Base-by-base conservation (phyloP, 2,888 invertebrate species). In the Marasmarcha lunaedactyla region DNA sequence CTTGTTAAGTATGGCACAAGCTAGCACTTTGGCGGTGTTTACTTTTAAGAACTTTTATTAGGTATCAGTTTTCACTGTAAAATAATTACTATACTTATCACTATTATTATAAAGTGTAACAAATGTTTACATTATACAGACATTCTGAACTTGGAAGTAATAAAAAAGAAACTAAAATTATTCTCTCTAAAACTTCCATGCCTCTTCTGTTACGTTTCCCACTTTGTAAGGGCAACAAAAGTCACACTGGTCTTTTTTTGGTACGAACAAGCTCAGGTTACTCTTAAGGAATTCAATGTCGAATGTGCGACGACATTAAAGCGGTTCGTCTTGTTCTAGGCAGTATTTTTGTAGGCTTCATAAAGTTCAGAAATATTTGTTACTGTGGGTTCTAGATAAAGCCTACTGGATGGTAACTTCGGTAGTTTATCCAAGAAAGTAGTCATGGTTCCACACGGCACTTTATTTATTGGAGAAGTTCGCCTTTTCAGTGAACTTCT, bases 391-490 rank as follows among this genome's bases (percentile, higher is more conserved):
- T 36, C 36, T 27, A 37, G 27, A 14, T 37, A 37, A 37, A 37
- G 37, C 14, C 37, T 11, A 14, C 27, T 37, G 27, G 37, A 37
- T 26, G 37, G 37, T 14, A 37, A 14, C 14, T 37, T 27, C 11
- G 37, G 37, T 30, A 37, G 30, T 37, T 27, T 37, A 11, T 37
- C 37, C 26, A 37, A 37, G 14, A 37, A 27, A 14, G 6, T 13
- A 14, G 27, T n/a, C 30, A 37, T 14, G 14, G 27, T 37, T n/a
- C n/a, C 27, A 4, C 14, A 37, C 37, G 11, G 13, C 14, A 5
- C 27, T 37, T 37, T 37, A n/a, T 37, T 37, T 37, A 27, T 37
- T 30, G 27, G 37, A 12, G 37, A 37, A 26, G 13, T 37, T 30
- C 37, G 37, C n/a, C 37, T 25, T 26, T 30, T 20, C 9, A 37